These are phyloP conservation scores for Pangasius mekongensis DNA, from an alignment of 2,797 vertebrate genomes.

Conservation along the genomic window DNA sequence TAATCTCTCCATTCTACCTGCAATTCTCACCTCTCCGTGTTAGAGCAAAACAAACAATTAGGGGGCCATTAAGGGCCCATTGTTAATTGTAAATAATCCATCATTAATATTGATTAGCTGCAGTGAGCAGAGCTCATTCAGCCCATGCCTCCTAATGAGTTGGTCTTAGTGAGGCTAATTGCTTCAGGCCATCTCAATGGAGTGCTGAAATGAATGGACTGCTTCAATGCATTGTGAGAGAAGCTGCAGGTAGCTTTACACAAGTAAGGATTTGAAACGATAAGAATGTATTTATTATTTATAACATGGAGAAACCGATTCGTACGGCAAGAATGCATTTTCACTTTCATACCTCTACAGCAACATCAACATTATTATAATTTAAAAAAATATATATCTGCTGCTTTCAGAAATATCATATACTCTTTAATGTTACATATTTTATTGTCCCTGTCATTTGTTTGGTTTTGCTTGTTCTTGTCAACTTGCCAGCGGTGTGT, in stretches of 20 bases:
- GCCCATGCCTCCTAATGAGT: slow-evolving; percentile 61
- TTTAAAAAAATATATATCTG: neutral
- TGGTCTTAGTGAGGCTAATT: slow-evolving; percentile 62
- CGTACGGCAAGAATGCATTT: neutral
- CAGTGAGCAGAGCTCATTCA: slow-evolving; percentile 57
- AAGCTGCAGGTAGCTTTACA: slow-evolving; percentile 42
- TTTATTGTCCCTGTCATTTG: neutral
- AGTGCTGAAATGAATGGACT: slow-evolving; percentile 46
- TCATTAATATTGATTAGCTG: slow-evolving; percentile 66
- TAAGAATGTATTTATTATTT: slow-evolving; percentile 20
- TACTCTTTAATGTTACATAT: neutral
- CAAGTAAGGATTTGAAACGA: slow-evolving; percentile 43
- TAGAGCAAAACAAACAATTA: slow-evolving; percentile 64
- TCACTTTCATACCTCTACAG: neutral
- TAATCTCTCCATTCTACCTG: slow-evolving; percentile 55
- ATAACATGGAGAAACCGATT: neutral
- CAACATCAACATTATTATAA: neutral
- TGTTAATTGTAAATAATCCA: slow-evolving; percentile 67
- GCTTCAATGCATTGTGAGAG: slow-evolving; percentile 33
- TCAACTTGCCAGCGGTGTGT: neutral
- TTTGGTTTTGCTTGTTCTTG: neutral
- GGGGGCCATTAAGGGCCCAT: slow-evolving; percentile 56
- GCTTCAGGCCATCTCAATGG: slow-evolving; percentile 55
- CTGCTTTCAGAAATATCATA: neutral
- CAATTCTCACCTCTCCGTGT: slow-evolving; percentile 55